Evolutionary conservation across 1,140 invertebrate species (phyloP).

Genomic region (Leptoteleia sp.): DNA sequence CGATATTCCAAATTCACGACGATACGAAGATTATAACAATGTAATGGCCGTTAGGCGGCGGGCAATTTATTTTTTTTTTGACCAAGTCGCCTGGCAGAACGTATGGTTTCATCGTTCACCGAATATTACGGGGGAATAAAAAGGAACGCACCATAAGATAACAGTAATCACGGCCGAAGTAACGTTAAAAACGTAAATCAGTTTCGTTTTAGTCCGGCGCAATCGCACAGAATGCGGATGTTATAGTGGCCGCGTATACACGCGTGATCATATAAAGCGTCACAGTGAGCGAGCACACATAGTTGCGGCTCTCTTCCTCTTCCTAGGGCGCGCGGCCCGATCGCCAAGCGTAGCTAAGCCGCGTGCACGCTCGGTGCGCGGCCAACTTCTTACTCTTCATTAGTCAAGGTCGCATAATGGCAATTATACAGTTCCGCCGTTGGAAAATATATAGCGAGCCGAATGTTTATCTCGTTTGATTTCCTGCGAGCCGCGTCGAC

Average conservation of each 20-base stretch:
- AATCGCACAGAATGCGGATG: constrained; percentile 68
- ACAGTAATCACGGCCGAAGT: constrained; percentile 61
- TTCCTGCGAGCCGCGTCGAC: too few species aligned
- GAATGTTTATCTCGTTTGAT: too few species aligned
- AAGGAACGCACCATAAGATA: constrained; percentile 51
- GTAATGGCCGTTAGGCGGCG: too few species aligned
- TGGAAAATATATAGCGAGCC: too few species aligned
- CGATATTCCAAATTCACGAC: too few species aligned
- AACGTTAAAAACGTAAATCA: constrained; percentile 66
- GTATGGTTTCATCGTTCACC: constrained; percentile 36
- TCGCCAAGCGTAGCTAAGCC: constrained; percentile 44
- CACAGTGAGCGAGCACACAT: constrained; percentile 62
- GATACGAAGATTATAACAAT: too few species aligned
- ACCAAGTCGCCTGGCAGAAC: background rate
- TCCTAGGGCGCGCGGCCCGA: constrained; percentile 17
- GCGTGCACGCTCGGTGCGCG: too few species aligned
- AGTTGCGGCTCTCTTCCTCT: constrained; percentile 43
- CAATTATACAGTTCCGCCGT: too few species aligned
- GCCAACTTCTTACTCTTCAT: too few species aligned
- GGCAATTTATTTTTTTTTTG: background rate
- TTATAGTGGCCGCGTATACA: constrained; percentile 53
- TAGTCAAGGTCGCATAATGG: too few species aligned
- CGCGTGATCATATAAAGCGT: constrained; percentile 63
- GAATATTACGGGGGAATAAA: constrained; percentile 39
- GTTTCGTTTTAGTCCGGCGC: constrained; percentile 57